Conservation (phyloP, 2,888 invertebrate genomes). For the Eupithecia subfuscata region DNA sequence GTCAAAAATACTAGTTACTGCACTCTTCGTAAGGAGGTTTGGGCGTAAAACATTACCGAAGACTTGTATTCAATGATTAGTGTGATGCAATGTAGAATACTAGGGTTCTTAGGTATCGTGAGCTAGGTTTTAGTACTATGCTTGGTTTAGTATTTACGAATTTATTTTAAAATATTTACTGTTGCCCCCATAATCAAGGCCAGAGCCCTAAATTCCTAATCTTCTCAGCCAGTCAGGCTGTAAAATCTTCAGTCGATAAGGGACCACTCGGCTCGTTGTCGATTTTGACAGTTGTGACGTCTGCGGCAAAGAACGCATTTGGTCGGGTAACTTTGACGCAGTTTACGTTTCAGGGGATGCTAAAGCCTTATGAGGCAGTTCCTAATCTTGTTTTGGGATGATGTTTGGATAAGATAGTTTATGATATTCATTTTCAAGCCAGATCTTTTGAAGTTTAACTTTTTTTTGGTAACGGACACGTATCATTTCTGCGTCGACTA, state of each 20-base stretch:
- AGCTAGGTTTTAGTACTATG: too few species aligned
- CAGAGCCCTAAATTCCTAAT: neutral
- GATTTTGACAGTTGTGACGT: neutral
- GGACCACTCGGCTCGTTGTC: neutral
- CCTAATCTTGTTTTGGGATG: neutral
- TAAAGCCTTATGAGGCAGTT: neutral
- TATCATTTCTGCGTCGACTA: neutral
- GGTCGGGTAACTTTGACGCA: neutral
- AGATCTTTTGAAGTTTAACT: too few species aligned
- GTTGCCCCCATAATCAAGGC: neutral
- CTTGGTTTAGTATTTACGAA: too few species aligned
- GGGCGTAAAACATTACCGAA: too few species aligned
- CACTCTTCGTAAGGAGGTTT: too few species aligned
- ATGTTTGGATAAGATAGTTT: neutral
- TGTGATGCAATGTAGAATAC: too few species aligned
- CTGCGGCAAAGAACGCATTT: neutral
- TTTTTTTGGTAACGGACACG: too few species aligned
- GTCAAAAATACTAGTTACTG: too few species aligned
- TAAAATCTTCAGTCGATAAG: slow-evolving; percentile 5
- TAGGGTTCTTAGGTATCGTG: too few species aligned
- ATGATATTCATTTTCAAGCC: too few species aligned
- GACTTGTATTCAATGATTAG: too few species aligned
- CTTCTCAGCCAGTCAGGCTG: neutral
- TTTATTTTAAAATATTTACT: too few species aligned
- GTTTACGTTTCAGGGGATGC: neutral